A percentile compares a stretch with the other conserved stretches of the same genome.
Conservation (phyloP, 2,113 vertebrate species). For the Mustela lutreola region DNA sequence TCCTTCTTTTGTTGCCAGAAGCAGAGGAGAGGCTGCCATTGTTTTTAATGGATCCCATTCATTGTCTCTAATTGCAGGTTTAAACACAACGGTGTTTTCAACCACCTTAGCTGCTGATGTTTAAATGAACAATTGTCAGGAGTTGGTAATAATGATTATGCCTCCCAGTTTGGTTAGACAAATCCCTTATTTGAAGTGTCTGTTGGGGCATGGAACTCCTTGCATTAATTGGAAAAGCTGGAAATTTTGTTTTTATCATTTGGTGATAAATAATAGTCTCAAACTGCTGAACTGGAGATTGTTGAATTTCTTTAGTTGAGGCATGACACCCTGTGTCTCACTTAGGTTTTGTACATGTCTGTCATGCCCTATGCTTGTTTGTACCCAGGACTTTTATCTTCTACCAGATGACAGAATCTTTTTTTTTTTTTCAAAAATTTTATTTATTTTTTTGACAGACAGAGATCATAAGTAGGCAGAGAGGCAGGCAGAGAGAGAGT, state of each 20-base stretch:
- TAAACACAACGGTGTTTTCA: background rate
- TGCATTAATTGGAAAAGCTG: background rate
- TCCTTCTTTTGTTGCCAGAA: conserved; percentile 46
- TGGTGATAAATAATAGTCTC: background rate
- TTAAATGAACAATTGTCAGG: background rate
- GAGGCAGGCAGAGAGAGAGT: no score
- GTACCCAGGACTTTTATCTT: background rate
- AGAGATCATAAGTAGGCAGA: no score
- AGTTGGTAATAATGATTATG: background rate
- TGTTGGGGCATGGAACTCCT: background rate
- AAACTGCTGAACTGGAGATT: background rate
- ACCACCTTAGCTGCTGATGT: background rate
- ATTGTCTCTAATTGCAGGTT: conserved; percentile 1
- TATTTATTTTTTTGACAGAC: no score
- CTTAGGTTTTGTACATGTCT: background rate
- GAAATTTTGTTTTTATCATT: background rate
- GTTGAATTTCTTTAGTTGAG: background rate
- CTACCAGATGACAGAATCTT: background rate
- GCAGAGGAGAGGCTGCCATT: background rate
- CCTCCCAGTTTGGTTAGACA: background rate
- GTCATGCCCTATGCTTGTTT: background rate
- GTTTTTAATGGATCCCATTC: conserved; percentile 38
- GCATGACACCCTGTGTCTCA: no score
- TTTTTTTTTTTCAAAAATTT: no score
- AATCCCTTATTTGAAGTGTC: background rate